Base-by-base conservation (phyloP, 2,888 invertebrate genomes). In the Phyllotreta striolata region DNA sequence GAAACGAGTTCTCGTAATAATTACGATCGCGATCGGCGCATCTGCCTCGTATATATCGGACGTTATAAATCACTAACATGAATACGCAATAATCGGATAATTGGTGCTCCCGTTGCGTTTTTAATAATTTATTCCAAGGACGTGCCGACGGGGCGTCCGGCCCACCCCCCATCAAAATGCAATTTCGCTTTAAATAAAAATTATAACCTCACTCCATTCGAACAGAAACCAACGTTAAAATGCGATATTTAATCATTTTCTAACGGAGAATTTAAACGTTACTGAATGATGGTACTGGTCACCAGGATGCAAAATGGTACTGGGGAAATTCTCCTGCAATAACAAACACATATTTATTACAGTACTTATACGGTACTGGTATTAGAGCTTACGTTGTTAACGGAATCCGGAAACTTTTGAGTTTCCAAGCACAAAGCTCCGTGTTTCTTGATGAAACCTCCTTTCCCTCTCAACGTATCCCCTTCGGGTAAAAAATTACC, bases 401-500 rank as follows among this genome's bases (percentile, higher is more conserved):
- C 84, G 6, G 95, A 92, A 82, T 97, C 93, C 0, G 97, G 96
- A 83, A 89, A 96, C 77, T 93, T 93, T 81, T 97, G 96, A 0
- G 96, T 92, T 84, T 96, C 95, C 57, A 96, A 81, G 77, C 95
- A 95, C 76, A 96, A 89, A 2, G 91, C 92, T 0, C 91, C 90
- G 73, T 78, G 78, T 67, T 77, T 77, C 40, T 72, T 74, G 58
- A 73, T 70, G 6, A 66, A 70, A 13, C 73, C 75, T 5, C 65
- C 70, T 66, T 77, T 77, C 8, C 78, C 78, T 47, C 62, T 66
- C 24, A 76, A 64, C n/a, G 64, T 64, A 34, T 69, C 64, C 66
- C 75, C 70, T 64, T 89, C 86, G 0, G 93, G 93, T 47, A 93
- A 81, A 63, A 82, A 84, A 78, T 94, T 93, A 0, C 89, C 87